Base-by-base conservation (phyloP, 2,797 vertebrate species). In the Crypturellus tataupa region DNA sequence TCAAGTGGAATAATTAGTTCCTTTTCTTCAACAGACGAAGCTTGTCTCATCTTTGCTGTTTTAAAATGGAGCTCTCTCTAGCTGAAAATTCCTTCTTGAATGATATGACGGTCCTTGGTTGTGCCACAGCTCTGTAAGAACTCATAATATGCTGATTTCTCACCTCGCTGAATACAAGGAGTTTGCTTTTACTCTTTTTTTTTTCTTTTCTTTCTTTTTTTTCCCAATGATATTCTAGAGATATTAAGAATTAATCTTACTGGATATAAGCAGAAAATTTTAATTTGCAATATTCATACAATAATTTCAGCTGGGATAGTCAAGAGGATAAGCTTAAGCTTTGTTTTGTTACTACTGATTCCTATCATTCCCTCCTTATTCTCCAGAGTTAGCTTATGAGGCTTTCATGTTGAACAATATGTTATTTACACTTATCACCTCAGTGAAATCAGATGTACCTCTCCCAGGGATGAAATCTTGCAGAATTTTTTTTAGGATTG, bases 1-100 rank as follows among this genome's bases (percentile, higher is more conserved):
- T 76, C 86, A 94, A 82, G 69, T 90, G 70, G 85, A 92, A 95
- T 96, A 91, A 96, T 95, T 90, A 68, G 46, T 83, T 96, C 64
- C n/a, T 90, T 95, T 96, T 73, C 59, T 80, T 76, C 47, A 53
- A 40, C 31, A 37, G 33, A 67, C 65, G 65, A 96, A 76, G 25
- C 8, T 75, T 87, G 59, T 87, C 71, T 93, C 60, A 73, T 76
- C 49, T 59, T 60, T 37, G 19, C 15, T 58, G 39, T 58, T 90
- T 87, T 89, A 67, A 80, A 81, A 88, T 33, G 24, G 15, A 42
- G 13, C 4, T 31, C 29, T 75, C 58, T 78, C 35, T 86, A 46
- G 83, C 75, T 94, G 69, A 86, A 88, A 86, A 51, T 70, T 31
- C 35, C 20, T 73, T 84, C 73, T 79, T 70, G 24, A 55, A 33